Evolutionary conservation across 2,797 vertebrate genomes (phyloP).

Genomic region (Sebastes iracundus): DNA sequence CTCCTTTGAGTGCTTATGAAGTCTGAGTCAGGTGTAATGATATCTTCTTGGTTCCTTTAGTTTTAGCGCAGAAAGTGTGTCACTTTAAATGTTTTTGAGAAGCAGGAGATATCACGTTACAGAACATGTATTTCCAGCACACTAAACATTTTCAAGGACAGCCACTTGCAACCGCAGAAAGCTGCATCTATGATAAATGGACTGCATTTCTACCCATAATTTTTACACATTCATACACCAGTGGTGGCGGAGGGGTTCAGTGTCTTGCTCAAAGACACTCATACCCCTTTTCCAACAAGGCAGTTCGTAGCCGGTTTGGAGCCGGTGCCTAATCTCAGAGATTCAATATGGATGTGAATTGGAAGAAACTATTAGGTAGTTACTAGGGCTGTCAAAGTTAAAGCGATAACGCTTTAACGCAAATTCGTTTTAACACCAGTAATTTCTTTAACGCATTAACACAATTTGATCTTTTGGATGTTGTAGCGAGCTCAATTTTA

Average conservation of each 20-base stretch:
- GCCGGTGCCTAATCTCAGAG: too few relatives aligned
- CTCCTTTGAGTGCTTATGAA: background rate
- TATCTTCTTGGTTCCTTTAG: background rate
- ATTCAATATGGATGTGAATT: too few relatives aligned
- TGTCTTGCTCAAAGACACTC: background rate
- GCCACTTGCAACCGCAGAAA: background rate
- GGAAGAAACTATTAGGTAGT: too few relatives aligned
- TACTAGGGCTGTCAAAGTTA: too few relatives aligned
- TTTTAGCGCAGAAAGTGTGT: background rate
- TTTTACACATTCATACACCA: background rate
- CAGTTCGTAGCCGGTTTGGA: too few relatives aligned
- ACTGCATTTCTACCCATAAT: background rate
- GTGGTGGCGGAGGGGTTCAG: background rate
- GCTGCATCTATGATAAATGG: background rate
- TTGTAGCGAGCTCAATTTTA: too few relatives aligned
- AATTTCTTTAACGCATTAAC: too few relatives aligned
- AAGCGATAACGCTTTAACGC: too few relatives aligned
- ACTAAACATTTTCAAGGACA: slow-evolving; percentile 5
- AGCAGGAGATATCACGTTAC: background rate
- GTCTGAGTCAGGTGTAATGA: slow-evolving; percentile 5
- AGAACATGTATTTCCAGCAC: background rate
- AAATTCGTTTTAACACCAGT: fast-evolving
- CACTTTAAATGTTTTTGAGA: background rate
- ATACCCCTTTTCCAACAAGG: too few relatives aligned
- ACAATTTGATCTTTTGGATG: too few relatives aligned